Base-by-base conservation (phyloP, 2,888 invertebrate genomes). In the Physocephala rufipes region DNA sequence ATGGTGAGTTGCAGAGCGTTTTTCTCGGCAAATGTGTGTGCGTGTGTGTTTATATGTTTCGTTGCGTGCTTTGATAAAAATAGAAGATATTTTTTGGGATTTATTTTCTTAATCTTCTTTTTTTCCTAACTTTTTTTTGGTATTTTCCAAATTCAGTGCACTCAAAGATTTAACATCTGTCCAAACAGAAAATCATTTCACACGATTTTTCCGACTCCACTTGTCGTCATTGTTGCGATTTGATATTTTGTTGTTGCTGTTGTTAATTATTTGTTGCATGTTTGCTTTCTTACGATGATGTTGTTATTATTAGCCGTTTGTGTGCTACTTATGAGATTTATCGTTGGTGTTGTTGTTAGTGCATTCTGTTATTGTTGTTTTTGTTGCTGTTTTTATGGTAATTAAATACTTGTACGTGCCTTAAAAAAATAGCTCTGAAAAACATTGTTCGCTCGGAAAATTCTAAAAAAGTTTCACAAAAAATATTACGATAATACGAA, bases 171-270 rank as follows among this genome's bases (percentile, higher is more conserved):
- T 62, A 69, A 69, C 61, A 69, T 69, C 61, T 62, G 61, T 69
- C 62, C 62, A 69, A 49, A 62, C 61, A 61, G 45, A 69, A 62
- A 62, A 49, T 62, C 51, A 69, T 51, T 69, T 62, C 68, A 69
- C 61, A 62, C 36, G 55, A 67, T 53, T 67, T 67, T 55, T 30
- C 30, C 55, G 36, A 36, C 55, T 55, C 43, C 55, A 55, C 5
- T 55, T 53, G 36, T 13, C 62, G 30, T 26, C 62, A 19, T 36
- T 58, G 28, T 19, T 21, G 12, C 19, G 2, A 7, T 9, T 1
- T 53, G 5, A 7, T 2, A 26, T 49, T 47, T 45, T 64, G 28
- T 47, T 64, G 64, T 16, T n/a, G 2, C 47, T 64, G 7, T 26
- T 64, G 43, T 7, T 26, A 47, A 4, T 28, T 16, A 19, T 26